Evolutionary conservation across 2,888 invertebrate genomes (phyloP).

Genomic region (Amiota communis): DNA sequence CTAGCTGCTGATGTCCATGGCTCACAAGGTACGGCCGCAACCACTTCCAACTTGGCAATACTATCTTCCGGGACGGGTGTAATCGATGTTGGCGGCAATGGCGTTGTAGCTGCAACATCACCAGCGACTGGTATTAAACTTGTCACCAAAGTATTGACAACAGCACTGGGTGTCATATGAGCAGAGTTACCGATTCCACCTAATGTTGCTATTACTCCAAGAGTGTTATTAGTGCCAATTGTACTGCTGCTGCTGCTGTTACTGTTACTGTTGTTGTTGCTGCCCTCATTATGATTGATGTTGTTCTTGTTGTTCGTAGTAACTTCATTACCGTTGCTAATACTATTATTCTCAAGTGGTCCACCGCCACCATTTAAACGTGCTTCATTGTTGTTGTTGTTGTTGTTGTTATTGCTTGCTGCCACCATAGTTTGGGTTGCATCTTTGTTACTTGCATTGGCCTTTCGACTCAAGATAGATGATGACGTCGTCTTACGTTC

Average conservation of each 20-base stretch:
- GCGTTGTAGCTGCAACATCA: conserved; percentile 57
- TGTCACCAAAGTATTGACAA: conserved; percentile 43
- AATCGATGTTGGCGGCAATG: conserved; percentile 66
- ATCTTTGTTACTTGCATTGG: conserved; percentile 9
- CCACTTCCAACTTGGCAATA: conserved; percentile 73
- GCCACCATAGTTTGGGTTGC: background rate
- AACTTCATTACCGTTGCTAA: conserved; percentile 65
- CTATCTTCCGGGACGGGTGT: conserved; percentile 70
- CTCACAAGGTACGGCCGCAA: conserved; percentile 68
- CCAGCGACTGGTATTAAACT: conserved; percentile 40
- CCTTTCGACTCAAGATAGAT: conserved; percentile 38
- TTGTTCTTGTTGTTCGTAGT: conserved; percentile 46
- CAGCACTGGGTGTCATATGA: no score
- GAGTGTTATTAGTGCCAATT: no score
- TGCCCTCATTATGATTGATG: conserved; percentile 38
- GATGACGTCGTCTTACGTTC: background rate
- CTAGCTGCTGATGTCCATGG: conserved; percentile 62
- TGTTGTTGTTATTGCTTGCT: conserved; percentile 46
- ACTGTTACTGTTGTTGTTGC: conserved; percentile 27
- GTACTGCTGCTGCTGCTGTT: conserved; percentile 29
- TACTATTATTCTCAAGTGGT: conserved; percentile 45
- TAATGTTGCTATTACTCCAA: background rate
- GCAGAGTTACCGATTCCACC: no score
- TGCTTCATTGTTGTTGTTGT: conserved; percentile 40
- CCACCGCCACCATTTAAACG: conserved; percentile 41